Base-by-base conservation (phyloP, 2,797 vertebrate genomes). In the Melanotaenia nigrans region DNA sequence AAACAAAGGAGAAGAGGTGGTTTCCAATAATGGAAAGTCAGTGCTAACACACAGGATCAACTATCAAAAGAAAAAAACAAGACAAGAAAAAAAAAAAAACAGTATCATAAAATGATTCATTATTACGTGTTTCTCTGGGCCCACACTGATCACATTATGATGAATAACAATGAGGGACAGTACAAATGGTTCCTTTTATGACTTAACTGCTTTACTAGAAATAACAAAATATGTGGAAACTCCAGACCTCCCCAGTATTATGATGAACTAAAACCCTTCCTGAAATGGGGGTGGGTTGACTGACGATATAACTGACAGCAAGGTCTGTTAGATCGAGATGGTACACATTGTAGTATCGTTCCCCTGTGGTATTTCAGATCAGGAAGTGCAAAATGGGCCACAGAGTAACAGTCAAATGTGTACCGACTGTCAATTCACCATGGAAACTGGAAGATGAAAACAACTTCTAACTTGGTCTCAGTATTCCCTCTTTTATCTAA, bases 1-100 rank as follows among this genome's bases (percentile, higher is more conserved):
- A 87, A 90, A 90, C 85, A 90, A 84, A 87, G 65, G 30, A 75
- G 80, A 67, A 87, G 84, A 81, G 83, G 81, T 73, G 83, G 58
- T 87, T 89, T 90, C 87, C 87, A 86, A 83, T 65, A 69, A 73
- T 72, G 85, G 86, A 90, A 91, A 81, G 62, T 72, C 73, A 77
- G 72, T 49, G 42, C 56, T 57, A 56, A 63, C 47, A 55, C 70
- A 76, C 65, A 60, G 57, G 78, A 60, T 58, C 11, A 77, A 86
- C 22, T 30, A 33, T 33, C 32, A 33, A 33, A 33, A 33, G 32
- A 33, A 33, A 33, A 33, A 8, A 33, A 33, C 32, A 33, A 54
- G 63, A 62, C 49, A 61, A 74, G 25, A 25, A 71, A 8, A 20
- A 72, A 68, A 72, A 65, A 14, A 28, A 75, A 78, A 79, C 60